Conservation (phyloP, 2,888 invertebrate species). For the Eilema depressum region DNA sequence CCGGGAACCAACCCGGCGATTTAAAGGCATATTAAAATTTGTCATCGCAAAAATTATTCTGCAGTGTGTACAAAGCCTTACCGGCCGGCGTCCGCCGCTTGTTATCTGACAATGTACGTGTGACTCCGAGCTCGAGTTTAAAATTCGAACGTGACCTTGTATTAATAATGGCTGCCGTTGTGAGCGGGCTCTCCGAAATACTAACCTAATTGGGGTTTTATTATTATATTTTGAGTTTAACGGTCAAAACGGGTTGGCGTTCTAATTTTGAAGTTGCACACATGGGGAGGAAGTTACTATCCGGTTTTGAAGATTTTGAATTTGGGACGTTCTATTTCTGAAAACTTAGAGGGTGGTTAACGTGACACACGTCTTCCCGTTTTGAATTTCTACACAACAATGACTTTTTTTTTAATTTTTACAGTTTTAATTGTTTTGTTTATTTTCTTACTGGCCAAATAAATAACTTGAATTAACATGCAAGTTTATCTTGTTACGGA, state of each 20-base stretch:
- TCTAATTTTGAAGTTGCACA: constrained; percentile 22
- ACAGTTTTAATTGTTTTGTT: too few relatives aligned
- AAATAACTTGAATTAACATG: too few relatives aligned
- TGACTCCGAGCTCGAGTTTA: constrained; percentile 28
- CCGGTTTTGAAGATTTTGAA: constrained; percentile 9
- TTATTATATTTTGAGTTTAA: constrained; percentile 43
- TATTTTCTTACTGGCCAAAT: too few relatives aligned
- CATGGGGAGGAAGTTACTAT: constrained; percentile 17
- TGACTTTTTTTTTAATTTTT: too few relatives aligned
- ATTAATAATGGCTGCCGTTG: constrained; percentile 38
- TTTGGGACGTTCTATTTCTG: constrained; percentile 6
- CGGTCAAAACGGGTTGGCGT: constrained; percentile 21
- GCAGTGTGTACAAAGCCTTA: constrained; percentile 17
- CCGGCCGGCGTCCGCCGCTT: constrained; percentile 14
- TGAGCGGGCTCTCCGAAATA: constrained; percentile 42
- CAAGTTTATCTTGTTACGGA: too few relatives aligned
- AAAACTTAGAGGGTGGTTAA: too few relatives aligned
- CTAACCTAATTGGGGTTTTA: constrained; percentile 49
- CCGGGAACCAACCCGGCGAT: too few relatives aligned
- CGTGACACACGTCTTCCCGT: not conserved
- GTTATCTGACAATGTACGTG: constrained; percentile 25
- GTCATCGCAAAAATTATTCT: not conserved
- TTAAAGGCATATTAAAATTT: too few relatives aligned
- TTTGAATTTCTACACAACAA: not conserved
- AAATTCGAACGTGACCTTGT: constrained; percentile 48